phyloP scores from a whole-genome alignment of 1,140 invertebrate genomes.

The Caligus rogercresseyi region DNA sequence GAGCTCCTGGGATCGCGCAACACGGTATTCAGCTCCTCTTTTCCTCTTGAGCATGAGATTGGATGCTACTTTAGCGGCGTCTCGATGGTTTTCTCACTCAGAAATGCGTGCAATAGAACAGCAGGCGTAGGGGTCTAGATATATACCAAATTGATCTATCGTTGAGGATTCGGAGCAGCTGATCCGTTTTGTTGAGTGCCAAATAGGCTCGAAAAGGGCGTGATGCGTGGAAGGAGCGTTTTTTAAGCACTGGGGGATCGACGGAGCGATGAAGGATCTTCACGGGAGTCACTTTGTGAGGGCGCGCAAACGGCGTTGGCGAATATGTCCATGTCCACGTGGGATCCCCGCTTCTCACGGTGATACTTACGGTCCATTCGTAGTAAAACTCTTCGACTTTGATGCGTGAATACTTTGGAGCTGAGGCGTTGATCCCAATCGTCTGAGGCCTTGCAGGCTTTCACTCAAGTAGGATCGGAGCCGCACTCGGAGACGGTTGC shows the following conservation, averaged over 20 bases:
- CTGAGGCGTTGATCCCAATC: conserved; percentile 20
- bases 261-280: conserved; percentile 46
- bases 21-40: conserved; percentile 23
- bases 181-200: conserved; percentile 36
- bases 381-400: conserved; percentile 25
- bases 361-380: conserved; percentile 25
- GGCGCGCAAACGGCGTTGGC: conserved; percentile 21
- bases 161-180: conserved; percentile 50
- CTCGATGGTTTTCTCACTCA: conserved; percentile 42
- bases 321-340: conserved; percentile 27
- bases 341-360: conserved; percentile 23
- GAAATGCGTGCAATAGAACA: conserved; percentile 65
- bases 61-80: conserved; percentile 54
- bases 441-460: neutral
- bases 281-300: conserved; percentile 41
- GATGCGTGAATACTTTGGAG: conserved; percentile 20
- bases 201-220: conserved; percentile 51
- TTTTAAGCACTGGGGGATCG: too few species aligned
- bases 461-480: neutral
- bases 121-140: conserved; percentile 56
- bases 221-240: conserved; percentile 59
- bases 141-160: conserved; percentile 74
- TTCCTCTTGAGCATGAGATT: conserved; percentile 79
- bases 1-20: conserved; percentile 46
- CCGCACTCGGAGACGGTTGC: too few species aligned